Evolutionary conservation across 2,888 invertebrate genomes (phyloP).

Genomic region (Eurois occulta): DNA sequence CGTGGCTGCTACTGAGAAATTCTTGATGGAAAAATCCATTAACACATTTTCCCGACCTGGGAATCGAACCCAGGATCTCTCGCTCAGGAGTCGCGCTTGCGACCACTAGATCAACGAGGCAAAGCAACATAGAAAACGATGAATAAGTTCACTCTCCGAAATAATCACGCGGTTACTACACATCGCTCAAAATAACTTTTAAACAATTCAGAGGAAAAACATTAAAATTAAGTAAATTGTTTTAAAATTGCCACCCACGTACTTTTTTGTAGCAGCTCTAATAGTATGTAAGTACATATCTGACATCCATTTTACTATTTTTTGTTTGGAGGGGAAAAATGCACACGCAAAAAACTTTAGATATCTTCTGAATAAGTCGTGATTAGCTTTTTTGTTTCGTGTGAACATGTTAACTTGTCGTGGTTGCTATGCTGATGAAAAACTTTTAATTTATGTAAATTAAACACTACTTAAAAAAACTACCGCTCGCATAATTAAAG

Average conservation of each 20-base stretch:
- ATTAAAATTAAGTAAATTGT: slow-evolving; percentile 51
- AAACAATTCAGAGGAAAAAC: slow-evolving; percentile 38
- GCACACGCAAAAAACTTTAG: slow-evolving; percentile 42
- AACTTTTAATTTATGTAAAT: slow-evolving; percentile 2
- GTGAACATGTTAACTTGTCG: slow-evolving; percentile 24
- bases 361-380: slow-evolving; percentile 49
- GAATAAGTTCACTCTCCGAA: neutral
- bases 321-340: slow-evolving; percentile 53
- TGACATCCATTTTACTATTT: slow-evolving; percentile 36
- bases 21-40: neutral
- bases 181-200: slow-evolving; percentile 38
- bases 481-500: neutral
- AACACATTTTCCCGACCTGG: neutral
- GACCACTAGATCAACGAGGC: neutral
- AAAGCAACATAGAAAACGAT: neutral
- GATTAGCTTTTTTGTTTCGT: slow-evolving; percentile 39
- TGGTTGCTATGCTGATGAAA: slow-evolving; percentile 32
- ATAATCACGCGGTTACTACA: slow-evolving; percentile 9
- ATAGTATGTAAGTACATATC: slow-evolving; percentile 42
- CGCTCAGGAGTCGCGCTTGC: neutral
- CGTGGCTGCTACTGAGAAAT: neutral
- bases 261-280: slow-evolving; percentile 47
- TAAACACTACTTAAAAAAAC: neutral
- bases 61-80: neutral
- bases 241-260: slow-evolving; percentile 56